Evolutionary conservation across 2,888 invertebrate species (phyloP), one percentile per base, ranked within the genome.

Genomic region (Meliscaeva auricollis): DNA sequence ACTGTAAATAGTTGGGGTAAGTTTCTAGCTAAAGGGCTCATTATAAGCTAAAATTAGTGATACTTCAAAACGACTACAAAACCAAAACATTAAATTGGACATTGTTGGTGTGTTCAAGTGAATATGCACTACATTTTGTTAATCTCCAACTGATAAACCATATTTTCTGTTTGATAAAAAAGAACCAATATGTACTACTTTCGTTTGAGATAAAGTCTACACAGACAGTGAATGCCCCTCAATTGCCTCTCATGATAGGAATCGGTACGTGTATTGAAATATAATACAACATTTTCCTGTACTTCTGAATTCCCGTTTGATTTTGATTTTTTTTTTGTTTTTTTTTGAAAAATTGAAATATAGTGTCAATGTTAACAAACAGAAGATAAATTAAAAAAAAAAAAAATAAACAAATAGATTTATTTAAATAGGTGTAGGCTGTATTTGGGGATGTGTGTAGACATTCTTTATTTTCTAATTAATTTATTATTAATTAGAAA

Each of bases 1-100:
- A 91, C 92, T 50, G 84, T 84, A 13, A 89, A 88, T 83, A 92
- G 89, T 89, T 92, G 92, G 92, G 90, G 92, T 92, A 89, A 92
- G 85, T 81, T 56, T 30, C 2, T 6, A n/a, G n/a, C n/a, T n/a
- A n/a, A n/a, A n/a, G n/a, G n/a, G n/a, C n/a, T n/a, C n/a, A n/a
- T n/a, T n/a, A n/a, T n/a, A n/a, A n/a, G n/a, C n/a, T n/a, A n/a
- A n/a, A n/a, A n/a, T n/a, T n/a, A n/a, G n/a, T n/a, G n/a, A n/a
- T n/a, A n/a, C n/a, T n/a, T n/a, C n/a, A n/a, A n/a, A n/a, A n/a
- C n/a, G n/a, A n/a, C n/a, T n/a, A n/a, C n/a, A n/a, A n/a, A n/a
- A n/a, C n/a, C n/a, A n/a, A n/a, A n/a, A n/a, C n/a, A n/a, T n/a
- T n/a, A 38, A 38, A 26, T 26, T 38, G 38, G n/a, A n/a, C 38